phyloP scores from a whole-genome alignment of 2,113 vertebrate genomes.

The Microcebus ravelobensis region DNA sequence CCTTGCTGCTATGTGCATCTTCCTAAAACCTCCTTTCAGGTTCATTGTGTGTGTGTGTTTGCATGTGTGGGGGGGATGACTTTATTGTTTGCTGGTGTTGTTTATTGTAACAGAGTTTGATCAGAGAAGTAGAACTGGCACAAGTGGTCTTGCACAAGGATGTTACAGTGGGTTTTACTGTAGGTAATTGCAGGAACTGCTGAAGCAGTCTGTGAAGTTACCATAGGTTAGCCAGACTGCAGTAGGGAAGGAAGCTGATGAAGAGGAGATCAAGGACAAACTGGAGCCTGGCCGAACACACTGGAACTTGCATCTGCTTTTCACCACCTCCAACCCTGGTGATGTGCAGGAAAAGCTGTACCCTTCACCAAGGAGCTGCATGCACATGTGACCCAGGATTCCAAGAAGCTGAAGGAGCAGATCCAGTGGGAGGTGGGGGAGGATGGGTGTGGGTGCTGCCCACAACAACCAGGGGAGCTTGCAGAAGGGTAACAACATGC shows the following conservation, averaged over 20 bases:
- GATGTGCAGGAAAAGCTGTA: background rate
- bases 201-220: background rate
- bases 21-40: background rate
- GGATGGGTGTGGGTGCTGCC: too few species aligned
- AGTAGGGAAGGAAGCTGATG: background rate
- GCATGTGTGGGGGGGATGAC: background rate
- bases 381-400: background rate
- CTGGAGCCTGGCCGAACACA: background rate
- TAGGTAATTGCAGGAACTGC: background rate
- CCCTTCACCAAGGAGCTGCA: background rate
- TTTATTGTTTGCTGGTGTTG: background rate
- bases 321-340: background rate
- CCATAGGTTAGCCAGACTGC: background rate
- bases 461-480: background rate
- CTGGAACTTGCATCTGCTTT: background rate
- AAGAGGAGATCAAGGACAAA: background rate
- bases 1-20: background rate
- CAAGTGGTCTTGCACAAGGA: background rate
- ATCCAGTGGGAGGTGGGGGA: background rate
- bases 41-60: background rate
- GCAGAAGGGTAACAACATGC: fast-evolving
- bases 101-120: background rate
- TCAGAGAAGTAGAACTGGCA: background rate
- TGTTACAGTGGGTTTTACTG: background rate
- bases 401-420: background rate